Evolutionary conservation across 2,113 vertebrate species (phyloP), one percentile per base, ranked within the genome.

Genomic region (Uropsilus gracilis): DNA sequence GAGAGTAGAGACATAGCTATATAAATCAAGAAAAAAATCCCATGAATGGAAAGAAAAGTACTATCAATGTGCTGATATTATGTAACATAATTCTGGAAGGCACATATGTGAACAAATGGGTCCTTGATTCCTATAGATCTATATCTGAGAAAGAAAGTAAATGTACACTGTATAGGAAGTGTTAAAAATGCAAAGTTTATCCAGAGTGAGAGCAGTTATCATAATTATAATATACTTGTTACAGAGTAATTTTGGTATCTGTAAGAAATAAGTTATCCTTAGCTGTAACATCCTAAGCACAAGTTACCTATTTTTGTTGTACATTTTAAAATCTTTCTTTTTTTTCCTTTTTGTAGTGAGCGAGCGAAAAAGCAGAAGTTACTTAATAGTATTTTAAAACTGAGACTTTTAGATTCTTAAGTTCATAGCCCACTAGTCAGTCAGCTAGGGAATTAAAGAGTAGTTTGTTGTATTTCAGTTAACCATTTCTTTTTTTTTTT

Each of bases 81-180:
- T 61, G 7, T 96, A 97, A 96, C 57, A 96, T 82, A 78, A 20
- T 89, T 95, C 66, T 91, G 59, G 86, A 77, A 94, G 80, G 50
- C 64, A 82, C 53, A 66, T 89, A 26, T 17, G 92, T 95, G 63
- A 86, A 72, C 81, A 96, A 94, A 80, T 89, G 71, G 91, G 76
- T 91, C 50, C 12, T 95, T 87, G 80, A 68, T 94, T 94, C n/a
- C 48, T 39, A 5, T 95, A 76, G 50, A 86, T 85, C n/a, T 93
- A 66, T 90, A 53, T 80, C 39, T 73, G 82, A 86, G 30, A 78
- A 73, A 68, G 44, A 48, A 77, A 89, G 44, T 89, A 73, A 95
- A 22, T 13, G 68, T 55, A 92, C 16, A 57, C 39, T 69, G 2
- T 83, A 75, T 86, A 72, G 69, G 76, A 94, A 39, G 17, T 55